Conservation (phyloP, 2,113 vertebrate species). For the Empidonax traillii region DNA sequence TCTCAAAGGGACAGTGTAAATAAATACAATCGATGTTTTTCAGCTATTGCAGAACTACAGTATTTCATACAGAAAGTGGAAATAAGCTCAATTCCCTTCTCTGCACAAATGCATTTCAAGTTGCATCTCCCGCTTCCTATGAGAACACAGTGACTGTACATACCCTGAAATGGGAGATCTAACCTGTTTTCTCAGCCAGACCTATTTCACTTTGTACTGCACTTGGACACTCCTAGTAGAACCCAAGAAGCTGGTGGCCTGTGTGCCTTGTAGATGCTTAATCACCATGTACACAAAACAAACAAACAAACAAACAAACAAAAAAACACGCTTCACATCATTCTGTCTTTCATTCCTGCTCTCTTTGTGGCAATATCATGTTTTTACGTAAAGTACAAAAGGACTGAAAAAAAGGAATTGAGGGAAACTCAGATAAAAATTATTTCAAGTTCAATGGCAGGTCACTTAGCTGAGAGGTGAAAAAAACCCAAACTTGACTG, state of each 20-base stretch:
- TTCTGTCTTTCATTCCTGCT: neutral
- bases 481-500: neutral
- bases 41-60: neutral
- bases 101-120: neutral
- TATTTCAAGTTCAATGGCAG: neutral
- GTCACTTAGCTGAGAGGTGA: neutral
- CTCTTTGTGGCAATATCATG: neutral
- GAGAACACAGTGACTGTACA: neutral
- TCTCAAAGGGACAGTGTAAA: neutral
- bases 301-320: neutral
- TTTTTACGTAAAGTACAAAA: neutral
- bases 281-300: neutral
- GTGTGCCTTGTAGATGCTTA: neutral
- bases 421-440: neutral
- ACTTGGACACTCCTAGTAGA: rapidly evolving
- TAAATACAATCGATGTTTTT: neutral
- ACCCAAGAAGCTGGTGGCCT: neutral
- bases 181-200: neutral
- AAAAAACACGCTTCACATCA: neutral
- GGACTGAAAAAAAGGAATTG: neutral
- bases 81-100: neutral
- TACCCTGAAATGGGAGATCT: neutral
- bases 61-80: neutral
- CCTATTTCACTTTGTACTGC: neutral
- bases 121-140: neutral